Conservation (phyloP, 2,113 vertebrate genomes). For the Leucopsar rothschildi region DNA sequence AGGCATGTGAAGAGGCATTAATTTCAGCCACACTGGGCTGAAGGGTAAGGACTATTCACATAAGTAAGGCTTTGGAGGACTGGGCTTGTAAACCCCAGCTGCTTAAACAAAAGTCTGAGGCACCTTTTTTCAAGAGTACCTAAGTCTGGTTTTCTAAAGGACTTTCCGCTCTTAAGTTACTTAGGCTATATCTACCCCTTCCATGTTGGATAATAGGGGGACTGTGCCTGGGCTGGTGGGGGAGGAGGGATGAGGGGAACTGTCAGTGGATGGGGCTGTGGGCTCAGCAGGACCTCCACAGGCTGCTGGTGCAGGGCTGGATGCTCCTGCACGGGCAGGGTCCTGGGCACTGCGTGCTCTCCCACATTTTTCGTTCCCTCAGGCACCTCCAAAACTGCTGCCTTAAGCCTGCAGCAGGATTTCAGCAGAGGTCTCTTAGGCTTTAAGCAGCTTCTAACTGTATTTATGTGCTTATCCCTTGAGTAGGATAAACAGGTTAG, state of each 20-base stretch:
- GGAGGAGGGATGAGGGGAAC: not conserved
- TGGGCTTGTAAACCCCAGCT: not conserved
- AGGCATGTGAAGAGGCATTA: not conserved
- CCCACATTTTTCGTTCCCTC: not conserved
- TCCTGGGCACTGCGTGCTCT: fast-evolving
- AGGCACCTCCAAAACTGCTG: not conserved
- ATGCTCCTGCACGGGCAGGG: fast-evolving
- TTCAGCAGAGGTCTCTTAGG: slow-evolving; percentile 38
- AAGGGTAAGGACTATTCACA: slow-evolving; percentile 21
- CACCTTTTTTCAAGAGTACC: not conserved
- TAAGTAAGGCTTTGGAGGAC: not conserved
- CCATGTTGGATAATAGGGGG: not conserved
- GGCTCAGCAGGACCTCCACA: not conserved
- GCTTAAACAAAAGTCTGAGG: not conserved
- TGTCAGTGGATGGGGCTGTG: not conserved
- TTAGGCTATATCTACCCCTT: not conserved
- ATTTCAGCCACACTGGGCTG: not conserved
- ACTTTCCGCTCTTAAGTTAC: not conserved
- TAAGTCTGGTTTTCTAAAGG: not conserved
- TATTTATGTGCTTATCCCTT: slow-evolving; percentile 60
- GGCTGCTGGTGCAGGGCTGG: not conserved
- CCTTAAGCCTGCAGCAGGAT: slow-evolving; percentile 33
- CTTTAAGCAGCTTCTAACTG: slow-evolving; percentile 55
- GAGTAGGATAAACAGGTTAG: slow-evolving; percentile 71
- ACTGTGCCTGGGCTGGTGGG: not conserved